phyloP scores from a whole-genome alignment of 2,113 vertebrate species.

The Plecotus auritus region DNA sequence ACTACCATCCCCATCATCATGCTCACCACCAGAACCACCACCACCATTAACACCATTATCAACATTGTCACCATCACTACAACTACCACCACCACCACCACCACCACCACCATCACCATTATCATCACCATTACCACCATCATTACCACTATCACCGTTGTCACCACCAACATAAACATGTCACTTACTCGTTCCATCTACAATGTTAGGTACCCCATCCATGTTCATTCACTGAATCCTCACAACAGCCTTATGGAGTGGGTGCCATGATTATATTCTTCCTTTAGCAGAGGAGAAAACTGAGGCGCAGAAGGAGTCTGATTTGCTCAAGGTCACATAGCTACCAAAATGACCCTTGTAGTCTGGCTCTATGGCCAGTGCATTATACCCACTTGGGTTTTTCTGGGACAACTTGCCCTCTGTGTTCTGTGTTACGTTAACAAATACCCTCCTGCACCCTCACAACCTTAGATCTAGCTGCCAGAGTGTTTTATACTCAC shows the following conservation, averaged over 20 bases:
- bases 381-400: not conserved
- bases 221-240: not conserved
- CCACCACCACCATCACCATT: not conserved
- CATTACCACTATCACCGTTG: not conserved
- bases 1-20: no score
- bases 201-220: not conserved
- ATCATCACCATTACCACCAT: not conserved
- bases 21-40: not conserved
- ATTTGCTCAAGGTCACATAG: not conserved
- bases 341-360: not conserved
- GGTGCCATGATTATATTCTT: not conserved
- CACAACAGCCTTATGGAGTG: not conserved
- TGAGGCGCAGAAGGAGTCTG: not conserved
- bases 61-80: not conserved
- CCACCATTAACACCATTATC: not conserved
- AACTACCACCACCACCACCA: fast-evolving
- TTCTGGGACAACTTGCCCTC: not conserved
- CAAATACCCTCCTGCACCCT: not conserved
- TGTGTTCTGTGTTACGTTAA: not conserved
- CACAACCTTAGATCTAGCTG: not conserved
- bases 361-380: not conserved
- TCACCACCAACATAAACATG: not conserved
- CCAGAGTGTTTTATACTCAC: not conserved
- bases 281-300: not conserved
- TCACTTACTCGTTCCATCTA: not conserved